phyloP scores from a whole-genome alignment of 1,140 invertebrate genomes.

The Teleopsis dalmanni region DNA sequence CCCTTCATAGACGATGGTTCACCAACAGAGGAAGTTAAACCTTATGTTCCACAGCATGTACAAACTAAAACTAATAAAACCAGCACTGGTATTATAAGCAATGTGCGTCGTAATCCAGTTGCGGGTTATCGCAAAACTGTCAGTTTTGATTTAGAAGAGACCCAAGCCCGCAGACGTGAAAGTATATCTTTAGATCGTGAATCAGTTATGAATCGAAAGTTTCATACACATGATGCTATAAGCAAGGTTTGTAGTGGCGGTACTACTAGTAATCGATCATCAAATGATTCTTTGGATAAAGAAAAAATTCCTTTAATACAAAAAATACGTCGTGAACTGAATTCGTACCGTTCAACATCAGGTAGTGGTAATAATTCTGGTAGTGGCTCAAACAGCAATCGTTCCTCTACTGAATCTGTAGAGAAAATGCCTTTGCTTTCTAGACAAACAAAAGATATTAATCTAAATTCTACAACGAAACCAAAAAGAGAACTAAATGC shows the following conservation, averaged over 20 bases:
- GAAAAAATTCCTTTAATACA: constrained; percentile 28
- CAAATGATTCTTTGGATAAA: constrained; percentile 24
- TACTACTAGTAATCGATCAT: constrained; percentile 15
- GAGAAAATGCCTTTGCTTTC: constrained; percentile 33
- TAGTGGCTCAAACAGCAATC: constrained; percentile 36
- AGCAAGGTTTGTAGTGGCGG: constrained; percentile 17
- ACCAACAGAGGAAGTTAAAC: constrained; percentile 17
- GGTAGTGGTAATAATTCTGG: constrained; percentile 18
- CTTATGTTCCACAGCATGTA: constrained; percentile 11
- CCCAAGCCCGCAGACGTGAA: constrained; percentile 5
- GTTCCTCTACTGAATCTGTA: constrained; percentile 37
- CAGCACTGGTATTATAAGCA: constrained; percentile 7
- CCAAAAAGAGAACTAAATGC: constrained; percentile 28
- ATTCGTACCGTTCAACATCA: constrained; percentile 31
- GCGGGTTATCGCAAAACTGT: constrained; percentile 34
- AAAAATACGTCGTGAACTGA: constrained; percentile 34
- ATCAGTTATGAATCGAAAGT: constrained; percentile 29
- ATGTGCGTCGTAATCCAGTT: constrained; percentile 1
- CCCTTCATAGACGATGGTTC: constrained; percentile 41
- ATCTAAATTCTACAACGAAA: constrained; percentile 12
- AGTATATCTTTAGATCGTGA: background rate
- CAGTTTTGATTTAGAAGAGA: constrained; percentile 40
- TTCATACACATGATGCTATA: constrained; percentile 39
- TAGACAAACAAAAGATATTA: constrained; percentile 1
- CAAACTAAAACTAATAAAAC: background rate